Evolutionary conservation across 2,797 vertebrate species (phyloP).

Genomic region (Calcarius lapponicus): DNA sequence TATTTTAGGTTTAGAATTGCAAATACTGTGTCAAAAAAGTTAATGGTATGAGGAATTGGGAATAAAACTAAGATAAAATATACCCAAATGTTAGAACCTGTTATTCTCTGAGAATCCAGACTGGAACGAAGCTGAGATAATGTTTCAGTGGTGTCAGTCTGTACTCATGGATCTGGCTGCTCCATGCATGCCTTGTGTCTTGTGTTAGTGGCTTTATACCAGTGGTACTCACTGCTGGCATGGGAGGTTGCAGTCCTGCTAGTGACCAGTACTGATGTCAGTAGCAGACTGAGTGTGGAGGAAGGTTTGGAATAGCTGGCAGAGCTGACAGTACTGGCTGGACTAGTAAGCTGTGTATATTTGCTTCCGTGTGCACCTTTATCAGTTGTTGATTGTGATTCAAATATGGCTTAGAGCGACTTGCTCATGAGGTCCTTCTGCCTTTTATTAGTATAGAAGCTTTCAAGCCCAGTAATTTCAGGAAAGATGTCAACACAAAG

Average conservation of each 20-base stretch:
- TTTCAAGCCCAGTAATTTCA: neutral
- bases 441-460: neutral
- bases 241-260: neutral
- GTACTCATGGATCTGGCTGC: neutral
- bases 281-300: neutral
- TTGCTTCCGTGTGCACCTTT: neutral
- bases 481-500: neutral
- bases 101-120: neutral
- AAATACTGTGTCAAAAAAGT: neutral
- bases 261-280: neutral
- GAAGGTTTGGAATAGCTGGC: neutral
- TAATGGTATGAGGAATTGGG: neutral
- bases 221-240: neutral
- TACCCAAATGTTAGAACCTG: neutral
- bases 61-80: neutral
- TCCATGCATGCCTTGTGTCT: fast-evolving
- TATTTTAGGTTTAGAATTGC: neutral
- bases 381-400: neutral
- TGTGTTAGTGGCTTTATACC: neutral
- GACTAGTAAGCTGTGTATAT: neutral
- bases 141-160: neutral
- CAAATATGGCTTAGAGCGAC: neutral
- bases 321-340: neutral
- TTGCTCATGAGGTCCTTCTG: neutral
- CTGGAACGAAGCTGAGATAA: neutral